These are phyloP conservation scores for Cryptotermes secundus DNA, from an alignment of 1,140 invertebrate species.

Conservation along the genomic window DNA sequence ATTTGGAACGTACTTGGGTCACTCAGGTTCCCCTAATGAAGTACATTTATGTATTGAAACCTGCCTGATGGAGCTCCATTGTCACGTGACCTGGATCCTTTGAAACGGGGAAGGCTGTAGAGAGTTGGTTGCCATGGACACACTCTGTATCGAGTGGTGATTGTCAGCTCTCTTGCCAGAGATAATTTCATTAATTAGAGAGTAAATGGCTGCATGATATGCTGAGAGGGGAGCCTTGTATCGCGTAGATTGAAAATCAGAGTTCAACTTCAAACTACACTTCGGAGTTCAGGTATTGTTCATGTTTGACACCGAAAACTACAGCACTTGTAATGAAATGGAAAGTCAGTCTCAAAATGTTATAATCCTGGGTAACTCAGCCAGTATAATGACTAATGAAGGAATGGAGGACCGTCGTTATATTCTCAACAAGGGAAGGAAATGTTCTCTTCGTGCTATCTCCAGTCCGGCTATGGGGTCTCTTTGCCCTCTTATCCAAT, in stretches of 20 bases:
- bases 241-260: neutral
- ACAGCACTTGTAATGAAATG: too few relatives aligned
- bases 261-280: neutral
- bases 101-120: neutral
- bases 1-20: neutral
- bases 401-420: too few relatives aligned
- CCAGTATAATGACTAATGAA: too few relatives aligned
- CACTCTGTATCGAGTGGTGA: neutral
- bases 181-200: neutral
- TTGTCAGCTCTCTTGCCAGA: neutral
- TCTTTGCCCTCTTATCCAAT: too few relatives aligned
- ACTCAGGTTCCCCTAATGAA: neutral
- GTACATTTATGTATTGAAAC: neutral
- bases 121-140: neutral
- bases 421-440: too few relatives aligned
- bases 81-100: neutral
- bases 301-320: neutral
- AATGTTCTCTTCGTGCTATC: too few relatives aligned
- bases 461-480: too few relatives aligned
- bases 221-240: neutral
- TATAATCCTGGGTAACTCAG: too few relatives aligned
- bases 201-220: neutral
- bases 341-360: too few relatives aligned
- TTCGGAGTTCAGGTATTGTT: neutral
- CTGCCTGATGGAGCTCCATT: neutral